These are phyloP conservation scores for Lithobates pipiens DNA, from an alignment of 2,797 vertebrate genomes.

Conservation along the genomic window DNA sequence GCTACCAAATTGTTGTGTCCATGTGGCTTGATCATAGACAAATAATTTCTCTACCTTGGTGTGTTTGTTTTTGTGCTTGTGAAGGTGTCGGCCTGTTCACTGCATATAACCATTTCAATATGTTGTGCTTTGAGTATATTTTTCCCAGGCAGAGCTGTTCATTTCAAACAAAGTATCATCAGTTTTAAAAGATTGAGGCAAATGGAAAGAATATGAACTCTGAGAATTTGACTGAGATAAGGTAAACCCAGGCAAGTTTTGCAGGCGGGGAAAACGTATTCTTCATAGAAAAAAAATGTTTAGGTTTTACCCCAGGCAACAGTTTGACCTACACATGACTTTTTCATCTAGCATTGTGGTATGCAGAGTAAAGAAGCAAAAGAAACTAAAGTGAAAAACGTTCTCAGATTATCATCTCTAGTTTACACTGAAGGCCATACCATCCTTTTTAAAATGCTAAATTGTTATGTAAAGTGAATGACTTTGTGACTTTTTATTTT, in stretches of 20 bases:
- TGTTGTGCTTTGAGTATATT: constrained; percentile 29
- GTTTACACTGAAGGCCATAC: constrained; percentile 32
- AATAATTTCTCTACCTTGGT: neutral
- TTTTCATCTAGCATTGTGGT: constrained; percentile 70
- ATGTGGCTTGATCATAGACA: too few relatives aligned
- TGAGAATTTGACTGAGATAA: constrained; percentile 49
- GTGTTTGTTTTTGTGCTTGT: constrained; percentile 1
- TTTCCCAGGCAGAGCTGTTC: constrained; percentile 7
- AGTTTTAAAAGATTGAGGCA: constrained; percentile 33
- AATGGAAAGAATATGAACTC: constrained; percentile 45
- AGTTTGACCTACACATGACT: constrained; percentile 76
- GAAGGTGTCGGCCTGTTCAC: neutral
- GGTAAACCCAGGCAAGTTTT: constrained; percentile 47
- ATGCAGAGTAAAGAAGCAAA: constrained; percentile 71
- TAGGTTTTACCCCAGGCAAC: constrained; percentile 72
- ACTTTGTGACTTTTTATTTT: constrained; percentile 37
- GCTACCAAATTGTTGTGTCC: too few relatives aligned
- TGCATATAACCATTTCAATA: neutral
- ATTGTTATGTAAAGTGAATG: constrained; percentile 50
- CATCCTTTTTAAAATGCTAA: neutral
- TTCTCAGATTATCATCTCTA: constrained; percentile 63
- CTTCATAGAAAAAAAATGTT: constrained; percentile 65
- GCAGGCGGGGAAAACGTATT: constrained; percentile 59
- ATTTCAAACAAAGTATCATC: constrained; percentile 23
- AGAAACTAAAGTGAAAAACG: constrained; percentile 64